These are phyloP conservation scores for Sycophila texana DNA, from an alignment of 2,888 invertebrate genomes.

Conservation along the genomic window DNA sequence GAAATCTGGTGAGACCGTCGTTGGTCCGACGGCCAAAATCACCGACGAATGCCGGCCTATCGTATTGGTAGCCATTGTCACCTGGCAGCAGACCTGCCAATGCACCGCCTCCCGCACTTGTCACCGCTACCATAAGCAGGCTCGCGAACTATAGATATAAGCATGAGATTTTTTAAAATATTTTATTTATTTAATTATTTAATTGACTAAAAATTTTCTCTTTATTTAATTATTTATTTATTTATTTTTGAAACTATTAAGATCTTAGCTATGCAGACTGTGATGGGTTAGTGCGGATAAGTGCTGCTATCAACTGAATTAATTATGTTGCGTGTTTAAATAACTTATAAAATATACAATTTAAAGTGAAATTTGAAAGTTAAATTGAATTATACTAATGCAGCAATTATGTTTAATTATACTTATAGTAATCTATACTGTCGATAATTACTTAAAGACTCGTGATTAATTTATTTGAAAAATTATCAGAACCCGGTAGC, in stretches of 20 bases:
- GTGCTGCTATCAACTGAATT: neutral
- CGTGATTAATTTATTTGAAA: too few species aligned
- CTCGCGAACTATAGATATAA: slow-evolving; percentile 4
- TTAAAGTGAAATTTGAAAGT: neutral
- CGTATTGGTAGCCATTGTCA: slow-evolving; percentile 67
- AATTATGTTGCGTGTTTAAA: neutral
- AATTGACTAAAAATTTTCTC: neutral
- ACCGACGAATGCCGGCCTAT: slow-evolving; percentile 64
- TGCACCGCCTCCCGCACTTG: neutral
- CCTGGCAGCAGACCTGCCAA: slow-evolving; percentile 18
- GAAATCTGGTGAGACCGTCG: slow-evolving; percentile 27
- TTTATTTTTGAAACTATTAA: too few species aligned
- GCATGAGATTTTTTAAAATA: slow-evolving; percentile 1
- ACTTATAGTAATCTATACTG: neutral
- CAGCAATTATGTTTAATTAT: neutral
- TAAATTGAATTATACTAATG: neutral
- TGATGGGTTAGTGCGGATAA: neutral
- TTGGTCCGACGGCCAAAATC: slow-evolving; percentile 57
- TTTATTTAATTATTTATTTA: neutral
- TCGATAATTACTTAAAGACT: neutral
- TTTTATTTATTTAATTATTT: neutral
- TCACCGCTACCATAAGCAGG: slow-evolving; percentile 1
- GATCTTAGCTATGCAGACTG: neutral
- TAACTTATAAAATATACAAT: neutral
- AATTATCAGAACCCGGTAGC: too few species aligned